Evolutionary conservation across 2,797 vertebrate genomes (phyloP).

Genomic region (Fundulus diaphanus): DNA sequence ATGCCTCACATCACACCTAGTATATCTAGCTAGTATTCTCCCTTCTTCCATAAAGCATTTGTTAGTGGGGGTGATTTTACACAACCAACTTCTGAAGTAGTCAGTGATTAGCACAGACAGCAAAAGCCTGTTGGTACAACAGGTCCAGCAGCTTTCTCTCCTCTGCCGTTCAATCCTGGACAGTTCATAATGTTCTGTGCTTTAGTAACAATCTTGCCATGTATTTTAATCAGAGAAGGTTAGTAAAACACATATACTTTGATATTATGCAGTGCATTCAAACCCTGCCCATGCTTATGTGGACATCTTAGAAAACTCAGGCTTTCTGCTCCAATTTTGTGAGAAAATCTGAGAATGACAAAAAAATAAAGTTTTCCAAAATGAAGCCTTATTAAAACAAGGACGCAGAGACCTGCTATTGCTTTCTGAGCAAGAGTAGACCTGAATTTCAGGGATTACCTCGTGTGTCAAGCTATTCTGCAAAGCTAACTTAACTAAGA

Average conservation of each 20-base stretch:
- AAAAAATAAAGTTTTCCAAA: background rate
- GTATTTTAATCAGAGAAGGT: background rate
- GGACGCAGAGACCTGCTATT: background rate
- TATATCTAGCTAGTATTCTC: background rate
- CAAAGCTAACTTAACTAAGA: background rate
- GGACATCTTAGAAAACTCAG: background rate
- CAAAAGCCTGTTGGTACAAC: background rate
- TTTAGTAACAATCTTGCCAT: background rate
- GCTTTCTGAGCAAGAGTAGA: background rate
- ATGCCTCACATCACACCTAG: too few species aligned
- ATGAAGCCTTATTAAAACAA: background rate
- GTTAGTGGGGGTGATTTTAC: too few species aligned
- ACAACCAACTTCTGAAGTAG: background rate
- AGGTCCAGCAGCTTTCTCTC: background rate
- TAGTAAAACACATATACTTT: background rate
- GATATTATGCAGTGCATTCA: background rate
- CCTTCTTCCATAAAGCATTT: background rate
- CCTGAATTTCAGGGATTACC: background rate
- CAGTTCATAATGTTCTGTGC: background rate
- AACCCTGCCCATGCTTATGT: background rate
- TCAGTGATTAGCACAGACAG: background rate
- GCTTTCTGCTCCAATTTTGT: background rate
- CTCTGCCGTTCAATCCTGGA: background rate
- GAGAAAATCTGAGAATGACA: background rate
- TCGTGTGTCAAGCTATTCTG: background rate